Conservation (phyloP, 2,797 vertebrate species). For the Labeo calbasu region DNA sequence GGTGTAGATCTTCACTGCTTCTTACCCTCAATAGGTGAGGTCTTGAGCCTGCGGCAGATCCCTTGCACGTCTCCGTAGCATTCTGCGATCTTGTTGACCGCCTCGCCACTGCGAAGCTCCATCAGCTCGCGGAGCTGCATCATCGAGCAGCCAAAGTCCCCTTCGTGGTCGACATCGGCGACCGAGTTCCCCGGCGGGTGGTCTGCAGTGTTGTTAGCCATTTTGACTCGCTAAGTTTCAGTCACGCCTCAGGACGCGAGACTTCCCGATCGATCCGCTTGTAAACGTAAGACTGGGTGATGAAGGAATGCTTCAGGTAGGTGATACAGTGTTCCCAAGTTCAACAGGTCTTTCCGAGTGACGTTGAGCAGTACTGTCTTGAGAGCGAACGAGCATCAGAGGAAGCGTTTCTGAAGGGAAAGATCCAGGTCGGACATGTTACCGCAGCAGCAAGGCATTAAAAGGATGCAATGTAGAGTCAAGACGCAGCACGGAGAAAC, state of each 20-base stretch:
- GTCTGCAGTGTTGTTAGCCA: slow-evolving; percentile 89
- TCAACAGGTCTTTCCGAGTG: neutral
- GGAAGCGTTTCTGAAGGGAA: slow-evolving; percentile 72
- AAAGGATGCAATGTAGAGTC: slow-evolving; percentile 66
- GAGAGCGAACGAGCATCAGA: slow-evolving; percentile 64
- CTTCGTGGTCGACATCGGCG: slow-evolving; percentile 83
- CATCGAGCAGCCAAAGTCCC: slow-evolving; percentile 87
- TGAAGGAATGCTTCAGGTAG: slow-evolving; percentile 38
- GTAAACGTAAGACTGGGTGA: slow-evolving; percentile 50
- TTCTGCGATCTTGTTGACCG: slow-evolving; percentile 81
- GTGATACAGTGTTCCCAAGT: neutral
- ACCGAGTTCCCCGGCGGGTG: slow-evolving; percentile 88
- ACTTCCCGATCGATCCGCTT: neutral
- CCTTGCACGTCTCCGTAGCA: slow-evolving; percentile 84
- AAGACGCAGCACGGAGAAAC: slow-evolving; percentile 74
- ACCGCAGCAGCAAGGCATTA: neutral
- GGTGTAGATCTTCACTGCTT: neutral
- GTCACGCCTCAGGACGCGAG: slow-evolving; percentile 27
- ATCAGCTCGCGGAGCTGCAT: slow-evolving; percentile 88
- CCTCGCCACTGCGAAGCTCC: slow-evolving; percentile 89
- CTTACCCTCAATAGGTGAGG: slow-evolving; percentile 93
- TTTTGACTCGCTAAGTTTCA: slow-evolving; percentile 60
- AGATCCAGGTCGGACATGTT: slow-evolving; percentile 77
- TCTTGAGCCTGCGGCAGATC: slow-evolving; percentile 89
- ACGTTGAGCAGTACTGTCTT: neutral